Evolutionary conservation across 2,113 vertebrate genomes (phyloP).

Genomic region (Cichladusa arquata): DNA sequence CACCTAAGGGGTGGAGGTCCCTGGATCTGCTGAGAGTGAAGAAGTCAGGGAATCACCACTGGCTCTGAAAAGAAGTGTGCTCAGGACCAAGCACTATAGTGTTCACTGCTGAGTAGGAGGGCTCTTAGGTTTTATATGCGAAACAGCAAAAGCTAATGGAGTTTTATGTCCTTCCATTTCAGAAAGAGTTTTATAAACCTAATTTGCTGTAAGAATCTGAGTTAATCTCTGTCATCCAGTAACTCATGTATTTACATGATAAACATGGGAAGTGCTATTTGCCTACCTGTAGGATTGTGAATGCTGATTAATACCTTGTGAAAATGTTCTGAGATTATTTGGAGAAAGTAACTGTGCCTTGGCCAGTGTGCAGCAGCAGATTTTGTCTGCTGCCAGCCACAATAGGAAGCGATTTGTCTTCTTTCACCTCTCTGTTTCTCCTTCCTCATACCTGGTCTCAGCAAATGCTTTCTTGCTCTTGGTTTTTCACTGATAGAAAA

Average conservation of each 20-base stretch:
- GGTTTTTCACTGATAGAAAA: not conserved
- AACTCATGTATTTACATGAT: rapidly evolving
- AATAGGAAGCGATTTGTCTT: not conserved
- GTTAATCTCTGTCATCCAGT: not conserved
- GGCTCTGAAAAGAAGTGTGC: not conserved
- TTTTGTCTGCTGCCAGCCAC: not conserved
- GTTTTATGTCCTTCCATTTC: not conserved
- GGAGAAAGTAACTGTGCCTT: not conserved
- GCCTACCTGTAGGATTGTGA: not conserved
- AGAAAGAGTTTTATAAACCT: not conserved
- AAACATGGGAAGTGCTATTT: not conserved
- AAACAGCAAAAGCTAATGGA: not conserved
- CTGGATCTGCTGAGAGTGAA: rapidly evolving
- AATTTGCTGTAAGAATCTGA: not conserved
- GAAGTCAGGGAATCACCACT: not conserved
- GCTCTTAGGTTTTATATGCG: not conserved
- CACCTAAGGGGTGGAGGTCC: not conserved
- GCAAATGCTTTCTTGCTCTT: not conserved
- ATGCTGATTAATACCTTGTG: not conserved
- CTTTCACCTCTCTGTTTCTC: not conserved
- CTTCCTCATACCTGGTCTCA: not conserved
- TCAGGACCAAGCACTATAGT: not conserved
- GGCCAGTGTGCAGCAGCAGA: not conserved
- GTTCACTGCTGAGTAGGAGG: not conserved
- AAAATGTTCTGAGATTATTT: rapidly evolving